Percentiles rank a stretch among this genome's conserved stretches.
phyloP scores from a whole-genome alignment of 2,888 invertebrate genomes.

The Mythimna albipuncta region DNA sequence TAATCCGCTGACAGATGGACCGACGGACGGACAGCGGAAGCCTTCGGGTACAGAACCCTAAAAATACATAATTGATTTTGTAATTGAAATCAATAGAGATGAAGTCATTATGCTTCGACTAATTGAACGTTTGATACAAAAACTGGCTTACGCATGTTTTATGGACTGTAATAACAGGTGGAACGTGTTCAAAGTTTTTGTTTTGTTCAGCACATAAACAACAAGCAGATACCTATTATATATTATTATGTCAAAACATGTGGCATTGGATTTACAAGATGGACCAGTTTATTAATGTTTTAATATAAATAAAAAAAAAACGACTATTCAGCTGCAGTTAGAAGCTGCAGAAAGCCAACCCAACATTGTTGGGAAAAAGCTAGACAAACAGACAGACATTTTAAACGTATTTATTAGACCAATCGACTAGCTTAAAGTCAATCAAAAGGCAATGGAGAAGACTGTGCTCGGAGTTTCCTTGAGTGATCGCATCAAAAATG shows the following conservation, averaged over 20 bases:
- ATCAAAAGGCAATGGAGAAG: too few relatives aligned
- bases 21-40: too few relatives aligned
- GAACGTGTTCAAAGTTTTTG: slow-evolving; percentile 1
- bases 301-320: neutral
- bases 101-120: slow-evolving; percentile 5
- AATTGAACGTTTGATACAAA: slow-evolving; percentile 10
- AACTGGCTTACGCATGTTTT: slow-evolving; percentile 7
- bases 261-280: neutral
- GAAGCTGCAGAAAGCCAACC: too few relatives aligned
- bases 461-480: too few relatives aligned
- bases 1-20: too few relatives aligned
- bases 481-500: too few relatives aligned
- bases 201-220: neutral
- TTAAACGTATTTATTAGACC: neutral
- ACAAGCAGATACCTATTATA: neutral
- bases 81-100: slow-evolving; percentile 30
- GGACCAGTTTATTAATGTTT: too few relatives aligned
- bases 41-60: too few relatives aligned
- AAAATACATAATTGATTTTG: neutral
- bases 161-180: neutral
- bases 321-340: too few relatives aligned
- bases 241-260: neutral
- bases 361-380: too few relatives aligned
- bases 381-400: too few relatives aligned
- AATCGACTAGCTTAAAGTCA: neutral